A percentile compares a stretch with the other conserved stretches of the same genome.
Evolutionary conservation across 2,797 vertebrate genomes (phyloP).

Genomic region (Megaceryle alcyon): DNA sequence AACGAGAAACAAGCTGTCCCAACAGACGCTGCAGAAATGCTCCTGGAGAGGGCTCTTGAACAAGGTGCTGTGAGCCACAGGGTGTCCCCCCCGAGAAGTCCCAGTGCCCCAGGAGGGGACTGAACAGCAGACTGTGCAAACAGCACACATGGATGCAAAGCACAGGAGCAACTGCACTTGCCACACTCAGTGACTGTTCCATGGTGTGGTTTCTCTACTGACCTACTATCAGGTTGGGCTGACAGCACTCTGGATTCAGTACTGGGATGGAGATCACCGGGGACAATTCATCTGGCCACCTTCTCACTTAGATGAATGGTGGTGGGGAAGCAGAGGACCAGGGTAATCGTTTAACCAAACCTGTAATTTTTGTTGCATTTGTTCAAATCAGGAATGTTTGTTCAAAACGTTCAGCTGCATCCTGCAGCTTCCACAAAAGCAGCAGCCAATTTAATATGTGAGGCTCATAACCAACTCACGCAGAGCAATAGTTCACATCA

Average conservation of each 20-base stretch:
- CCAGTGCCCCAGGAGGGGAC: background rate
- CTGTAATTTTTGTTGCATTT: background rate
- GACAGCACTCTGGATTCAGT: fast-evolving
- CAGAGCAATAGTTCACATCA: constrained; percentile 53
- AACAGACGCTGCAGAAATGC: background rate
- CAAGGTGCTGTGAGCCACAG: background rate
- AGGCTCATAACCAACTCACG: constrained; percentile 40
- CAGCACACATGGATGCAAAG: fast-evolving
- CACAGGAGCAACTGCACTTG: background rate
- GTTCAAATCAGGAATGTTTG: background rate
- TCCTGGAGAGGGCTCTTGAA: background rate
- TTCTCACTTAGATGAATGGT: background rate
- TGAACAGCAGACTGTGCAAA: fast-evolving
- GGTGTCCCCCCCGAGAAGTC: fast-evolving
- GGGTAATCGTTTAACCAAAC: background rate
- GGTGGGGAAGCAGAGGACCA: background rate
- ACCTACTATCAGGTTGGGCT: background rate
- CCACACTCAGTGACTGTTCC: background rate
- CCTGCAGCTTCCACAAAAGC: background rate
- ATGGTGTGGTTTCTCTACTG: background rate
- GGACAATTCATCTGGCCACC: background rate
- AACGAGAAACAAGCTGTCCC: background rate
- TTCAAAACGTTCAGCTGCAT: background rate
- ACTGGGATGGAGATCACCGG: background rate
- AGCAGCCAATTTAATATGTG: constrained; percentile 54